phyloP scores from a whole-genome alignment of 2,888 invertebrate species.

The Tetanocera ferruginea region DNA sequence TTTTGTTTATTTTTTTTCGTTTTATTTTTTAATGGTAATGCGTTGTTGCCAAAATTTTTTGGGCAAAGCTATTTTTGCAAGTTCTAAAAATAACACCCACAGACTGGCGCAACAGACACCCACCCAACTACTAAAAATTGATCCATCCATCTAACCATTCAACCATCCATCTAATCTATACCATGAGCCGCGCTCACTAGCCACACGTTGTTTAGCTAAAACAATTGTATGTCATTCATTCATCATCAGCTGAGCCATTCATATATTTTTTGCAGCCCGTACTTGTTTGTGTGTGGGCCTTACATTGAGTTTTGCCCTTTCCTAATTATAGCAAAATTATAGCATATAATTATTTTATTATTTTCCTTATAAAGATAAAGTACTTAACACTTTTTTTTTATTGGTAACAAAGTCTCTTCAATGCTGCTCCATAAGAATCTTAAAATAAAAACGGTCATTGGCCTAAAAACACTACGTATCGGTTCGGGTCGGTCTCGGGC shows the following conservation, averaged over 20 bases:
- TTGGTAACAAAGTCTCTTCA: too few species aligned
- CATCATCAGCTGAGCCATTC: neutral
- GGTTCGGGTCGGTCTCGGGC: neutral
- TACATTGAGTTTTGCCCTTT: too few species aligned
- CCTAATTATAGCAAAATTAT: too few species aligned
- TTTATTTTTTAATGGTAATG: neutral
- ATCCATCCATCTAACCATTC: neutral
- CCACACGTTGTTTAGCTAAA: neutral
- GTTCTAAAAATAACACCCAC: constrained; percentile 6
- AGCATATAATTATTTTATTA: too few species aligned
- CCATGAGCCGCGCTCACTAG: too few species aligned
- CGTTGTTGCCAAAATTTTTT: neutral
- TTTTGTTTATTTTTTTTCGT: neutral
- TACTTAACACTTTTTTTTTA: too few species aligned
- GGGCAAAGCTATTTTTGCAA: too few species aligned
- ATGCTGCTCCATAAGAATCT: neutral
- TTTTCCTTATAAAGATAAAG: too few species aligned
- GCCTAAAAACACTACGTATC: constrained; percentile 9
- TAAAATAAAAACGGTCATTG: constrained; percentile 20
- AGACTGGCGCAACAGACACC: neutral
- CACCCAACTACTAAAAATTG: neutral
- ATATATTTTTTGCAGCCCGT: neutral
- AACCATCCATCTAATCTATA: too few species aligned
- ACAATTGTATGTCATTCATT: constrained; percentile 1
- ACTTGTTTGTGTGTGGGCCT: neutral